Conservation (phyloP, 2,888 invertebrate genomes). For the Tuta absoluta region DNA sequence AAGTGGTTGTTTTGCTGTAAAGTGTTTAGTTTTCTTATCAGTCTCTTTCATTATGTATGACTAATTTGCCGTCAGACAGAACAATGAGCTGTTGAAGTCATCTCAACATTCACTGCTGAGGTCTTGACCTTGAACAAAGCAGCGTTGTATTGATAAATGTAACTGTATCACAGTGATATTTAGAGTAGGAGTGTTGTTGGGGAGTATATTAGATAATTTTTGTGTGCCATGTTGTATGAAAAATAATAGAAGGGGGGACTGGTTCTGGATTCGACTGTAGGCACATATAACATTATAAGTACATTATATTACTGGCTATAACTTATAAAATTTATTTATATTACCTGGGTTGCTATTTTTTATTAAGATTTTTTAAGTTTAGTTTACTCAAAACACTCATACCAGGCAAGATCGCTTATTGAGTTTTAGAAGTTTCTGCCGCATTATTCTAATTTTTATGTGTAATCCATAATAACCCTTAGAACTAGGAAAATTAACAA, state of each 20-base stretch:
- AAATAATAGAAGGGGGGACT: not conserved
- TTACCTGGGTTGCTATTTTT: no score
- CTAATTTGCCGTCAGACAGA: conserved; percentile 15
- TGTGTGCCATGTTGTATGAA: not conserved
- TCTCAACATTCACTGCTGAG: conserved; percentile 11
- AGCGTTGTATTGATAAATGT: not conserved
- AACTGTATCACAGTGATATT: not conserved
- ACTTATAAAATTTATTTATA: no score
- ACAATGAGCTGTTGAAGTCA: conserved; percentile 23
- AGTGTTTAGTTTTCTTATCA: conserved; percentile 1
- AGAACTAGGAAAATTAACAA: no score
- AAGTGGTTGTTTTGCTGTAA: not conserved
- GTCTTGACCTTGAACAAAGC: conserved; percentile 24
- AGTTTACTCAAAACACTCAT: no score
- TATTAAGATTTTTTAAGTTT: no score
- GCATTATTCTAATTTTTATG: no score
- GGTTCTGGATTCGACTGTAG: not conserved
- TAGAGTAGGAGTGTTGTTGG: not conserved
- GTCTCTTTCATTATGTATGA: conserved; percentile 17
- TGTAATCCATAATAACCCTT: no score
- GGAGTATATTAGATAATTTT: not conserved
- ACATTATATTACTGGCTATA: no score
- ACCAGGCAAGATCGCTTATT: no score
- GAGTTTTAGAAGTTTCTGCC: no score
- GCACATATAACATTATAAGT: no score